phyloP scores from a whole-genome alignment of 2,797 vertebrate species.

The Coregonus ussuriensis region DNA sequence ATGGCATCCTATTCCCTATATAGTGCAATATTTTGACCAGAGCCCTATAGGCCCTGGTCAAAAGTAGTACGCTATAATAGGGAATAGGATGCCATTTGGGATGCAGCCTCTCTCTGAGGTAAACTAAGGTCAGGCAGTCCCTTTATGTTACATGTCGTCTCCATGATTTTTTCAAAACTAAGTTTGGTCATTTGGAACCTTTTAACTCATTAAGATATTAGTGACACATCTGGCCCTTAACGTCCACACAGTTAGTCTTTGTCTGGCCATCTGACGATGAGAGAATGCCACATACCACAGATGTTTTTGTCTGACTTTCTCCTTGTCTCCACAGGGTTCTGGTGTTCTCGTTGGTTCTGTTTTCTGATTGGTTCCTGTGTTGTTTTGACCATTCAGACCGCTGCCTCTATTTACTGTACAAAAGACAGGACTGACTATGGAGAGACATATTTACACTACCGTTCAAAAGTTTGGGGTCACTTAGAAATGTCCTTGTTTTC shows the following conservation, averaged over 20 bases:
- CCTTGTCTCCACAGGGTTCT: constrained; percentile 27
- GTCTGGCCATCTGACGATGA: constrained; percentile 27
- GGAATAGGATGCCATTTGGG: not conserved
- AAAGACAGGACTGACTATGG: not conserved
- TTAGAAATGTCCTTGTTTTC: no score
- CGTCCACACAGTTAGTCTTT: constrained; percentile 48
- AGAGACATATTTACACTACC: not conserved
- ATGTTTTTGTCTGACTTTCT: constrained; percentile 29
- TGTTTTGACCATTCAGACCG: not conserved
- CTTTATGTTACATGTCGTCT: constrained; percentile 26
- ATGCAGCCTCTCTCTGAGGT: constrained; percentile 31
- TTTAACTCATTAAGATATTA: constrained; percentile 71
- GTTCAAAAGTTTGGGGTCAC: no score
- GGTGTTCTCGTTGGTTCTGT: constrained; percentile 15
- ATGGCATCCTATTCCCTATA: not conserved
- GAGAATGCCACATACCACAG: constrained; percentile 37
- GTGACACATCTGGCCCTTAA: constrained; percentile 59
- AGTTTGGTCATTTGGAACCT: constrained; percentile 60
- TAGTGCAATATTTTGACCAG: not conserved
- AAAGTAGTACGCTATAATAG: not conserved
- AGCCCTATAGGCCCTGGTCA: not conserved
- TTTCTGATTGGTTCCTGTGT: not conserved
- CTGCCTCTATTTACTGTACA: not conserved
- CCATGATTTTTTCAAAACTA: constrained; percentile 28
- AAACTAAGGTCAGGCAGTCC: constrained; percentile 21